phyloP scores from a whole-genome alignment of 2,797 vertebrate genomes.

The Anas capensis region DNA sequence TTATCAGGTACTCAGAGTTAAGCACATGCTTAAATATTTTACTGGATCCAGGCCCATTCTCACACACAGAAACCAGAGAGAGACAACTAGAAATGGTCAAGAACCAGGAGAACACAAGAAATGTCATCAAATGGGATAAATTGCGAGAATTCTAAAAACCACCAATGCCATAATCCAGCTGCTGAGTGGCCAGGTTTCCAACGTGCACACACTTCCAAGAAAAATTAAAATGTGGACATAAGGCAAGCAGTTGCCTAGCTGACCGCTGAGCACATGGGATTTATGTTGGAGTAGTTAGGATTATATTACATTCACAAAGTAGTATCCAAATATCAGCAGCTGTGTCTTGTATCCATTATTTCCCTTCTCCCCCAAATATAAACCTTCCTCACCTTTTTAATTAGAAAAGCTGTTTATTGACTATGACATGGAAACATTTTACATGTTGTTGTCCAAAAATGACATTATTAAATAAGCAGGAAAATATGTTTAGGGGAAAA shows the following conservation, averaged over 20 bases:
- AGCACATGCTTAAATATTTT: slow-evolving; percentile 61
- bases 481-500: slow-evolving; percentile 56
- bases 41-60: slow-evolving; percentile 62
- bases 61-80: background rate
- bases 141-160: background rate
- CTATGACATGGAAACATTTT: slow-evolving; percentile 49
- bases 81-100: background rate
- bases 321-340: slow-evolving; percentile 64
- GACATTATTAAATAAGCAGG: slow-evolving; percentile 58
- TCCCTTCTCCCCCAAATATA: slow-evolving; percentile 61
- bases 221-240: slow-evolving; percentile 31
- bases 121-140: background rate
- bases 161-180: slow-evolving; percentile 33
- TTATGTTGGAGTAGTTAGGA: slow-evolving; percentile 53
- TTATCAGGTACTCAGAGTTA: slow-evolving; percentile 65
- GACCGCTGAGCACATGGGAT: slow-evolving; percentile 30
- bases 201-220: background rate
- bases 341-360: slow-evolving; percentile 55
- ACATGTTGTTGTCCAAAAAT: slow-evolving; percentile 55
- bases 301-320: slow-evolving; percentile 65
- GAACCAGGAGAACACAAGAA: background rate
- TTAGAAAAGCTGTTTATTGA: slow-evolving; percentile 67
- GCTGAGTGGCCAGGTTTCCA: slow-evolving; percentile 35
- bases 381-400: slow-evolving; percentile 68
- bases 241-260: slow-evolving; percentile 35